Evolutionary conservation across 2,888 invertebrate genomes (phyloP), one percentile per base, ranked within the genome.

Genomic region (Crioceris asparagi): DNA sequence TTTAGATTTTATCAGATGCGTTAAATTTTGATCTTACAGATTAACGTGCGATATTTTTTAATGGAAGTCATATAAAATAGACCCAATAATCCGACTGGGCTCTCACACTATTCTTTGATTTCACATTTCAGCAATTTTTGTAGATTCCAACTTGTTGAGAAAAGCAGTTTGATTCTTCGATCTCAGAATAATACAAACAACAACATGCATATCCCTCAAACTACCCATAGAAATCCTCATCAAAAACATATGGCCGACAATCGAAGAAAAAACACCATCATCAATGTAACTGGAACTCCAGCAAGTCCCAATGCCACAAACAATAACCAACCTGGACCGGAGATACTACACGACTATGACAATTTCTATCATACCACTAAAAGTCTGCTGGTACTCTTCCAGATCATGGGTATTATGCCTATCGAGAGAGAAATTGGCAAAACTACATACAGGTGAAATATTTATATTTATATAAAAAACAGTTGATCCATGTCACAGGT

Each of bases 381-480:
- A 56, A 79, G 79, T 50, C 59, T 82, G 29, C 57, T 82, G 44
- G 76, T 78, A 1, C 62, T 82, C 3, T 82, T 82, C 51, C 81
- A 82, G 59, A 76, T 81, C 27, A 81, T 79, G 80, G 81, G 81
- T 3, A 68, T 81, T 0, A 81, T 81, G 81, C 81, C 81, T 1
- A 77, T 82, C 27, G 77, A 79, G 68, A 68, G 80, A 29, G 69
- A 74, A 2, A 68, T 65, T 50, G 64, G 75, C 7, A 61, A 54
- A 34, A 64, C 63, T 2, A 59, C 60, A 2, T 64, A 58, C 40
- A 57, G 60, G 63, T 62, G 49, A 41, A 23, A 12, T 35, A 15
- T 25, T 21, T 12, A 2, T 11, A 25, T 11, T 11, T 23, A 23
- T n/a, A 7, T n/a, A 25, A 25, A n/a, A n/a, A n/a, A n/a, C n/a